phyloP scores from a whole-genome alignment of 2,888 invertebrate genomes.

The Scaptomyza tumidula region DNA sequence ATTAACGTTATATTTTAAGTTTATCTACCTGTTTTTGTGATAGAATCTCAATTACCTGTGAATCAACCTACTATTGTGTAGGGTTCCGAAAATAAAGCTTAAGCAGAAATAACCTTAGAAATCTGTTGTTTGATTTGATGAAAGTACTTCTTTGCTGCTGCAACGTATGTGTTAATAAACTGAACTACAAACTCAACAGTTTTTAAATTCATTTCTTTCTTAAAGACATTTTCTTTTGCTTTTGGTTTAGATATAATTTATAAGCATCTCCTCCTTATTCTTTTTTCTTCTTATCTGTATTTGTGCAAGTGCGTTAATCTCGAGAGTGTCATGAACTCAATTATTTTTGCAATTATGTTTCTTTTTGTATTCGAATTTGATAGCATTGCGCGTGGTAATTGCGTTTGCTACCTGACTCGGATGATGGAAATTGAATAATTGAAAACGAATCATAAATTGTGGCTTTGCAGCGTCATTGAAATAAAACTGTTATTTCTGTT shows the following conservation, averaged over 20 bases:
- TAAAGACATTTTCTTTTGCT: conserved; percentile 6
- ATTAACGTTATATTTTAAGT: too few species aligned
- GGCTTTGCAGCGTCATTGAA: conserved; percentile 49
- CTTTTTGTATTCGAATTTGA: conserved; percentile 41
- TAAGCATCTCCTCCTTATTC: conserved; percentile 6
- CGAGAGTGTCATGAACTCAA: conserved; percentile 75
- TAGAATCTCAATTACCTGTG: too few species aligned
- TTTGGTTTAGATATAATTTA: conserved; percentile 29
- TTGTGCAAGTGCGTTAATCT: conserved; percentile 41
- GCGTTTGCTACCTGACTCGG: conserved; percentile 28
- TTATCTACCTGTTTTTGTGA: too few species aligned
- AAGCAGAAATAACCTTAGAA: too few species aligned
- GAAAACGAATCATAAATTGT: conserved; percentile 33
- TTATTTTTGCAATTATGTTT: conserved; percentile 76
- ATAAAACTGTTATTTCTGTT: conserved; percentile 37
- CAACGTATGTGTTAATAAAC: too few species aligned
- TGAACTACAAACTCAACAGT: background rate
- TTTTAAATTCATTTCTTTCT: conserved; percentile 5
- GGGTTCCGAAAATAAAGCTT: too few species aligned
- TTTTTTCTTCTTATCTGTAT: background rate
- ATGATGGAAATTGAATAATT: conserved; percentile 33
- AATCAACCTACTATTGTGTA: too few species aligned
- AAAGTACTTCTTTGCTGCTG: too few species aligned
- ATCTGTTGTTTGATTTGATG: too few species aligned
- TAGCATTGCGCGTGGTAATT: conserved; percentile 33